These are phyloP conservation scores for Protaetia brevitarsis DNA, from an alignment of 1,140 invertebrate genomes.

Conservation along the genomic window DNA sequence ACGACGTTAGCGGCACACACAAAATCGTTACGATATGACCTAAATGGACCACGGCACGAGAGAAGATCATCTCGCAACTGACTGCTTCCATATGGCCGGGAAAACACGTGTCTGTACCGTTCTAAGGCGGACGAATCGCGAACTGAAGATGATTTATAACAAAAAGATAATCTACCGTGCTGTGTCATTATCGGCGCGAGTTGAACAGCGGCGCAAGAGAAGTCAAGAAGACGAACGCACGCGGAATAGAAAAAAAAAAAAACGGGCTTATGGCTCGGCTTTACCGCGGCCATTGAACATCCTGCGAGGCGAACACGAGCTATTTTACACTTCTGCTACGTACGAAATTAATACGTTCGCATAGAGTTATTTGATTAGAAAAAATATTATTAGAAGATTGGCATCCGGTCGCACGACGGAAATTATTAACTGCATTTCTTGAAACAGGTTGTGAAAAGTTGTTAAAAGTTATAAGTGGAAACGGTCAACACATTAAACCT, in stretches of 20 bases:
- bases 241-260: not conserved
- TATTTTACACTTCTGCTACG: not conserved
- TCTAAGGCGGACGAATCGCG: conserved; percentile 4
- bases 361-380: conserved; percentile 3
- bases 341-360: conserved; percentile 4
- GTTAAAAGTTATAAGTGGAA: conserved; percentile 8
- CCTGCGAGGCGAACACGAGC: conserved; percentile 11
- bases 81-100: not conserved
- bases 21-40: conserved; percentile 1
- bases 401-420: not conserved
- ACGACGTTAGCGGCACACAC: not conserved
- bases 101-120: conserved; percentile 1
- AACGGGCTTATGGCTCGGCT: not conserved
- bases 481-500: not conserved
- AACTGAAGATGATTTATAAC: conserved; percentile 16
- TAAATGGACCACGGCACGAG: not conserved
- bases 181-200: conserved; percentile 6
- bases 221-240: not conserved
- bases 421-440: conserved; percentile 15
- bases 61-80: not conserved
- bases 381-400: not conserved
- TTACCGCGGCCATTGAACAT: conserved; percentile 11
- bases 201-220: not conserved
- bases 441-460: conserved; percentile 11
- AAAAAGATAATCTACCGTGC: conserved; percentile 2